These are phyloP conservation scores for Brachyhypopomus occidentalis DNA, from an alignment of 2,113 vertebrate genomes.

Conservation along the genomic window DNA sequence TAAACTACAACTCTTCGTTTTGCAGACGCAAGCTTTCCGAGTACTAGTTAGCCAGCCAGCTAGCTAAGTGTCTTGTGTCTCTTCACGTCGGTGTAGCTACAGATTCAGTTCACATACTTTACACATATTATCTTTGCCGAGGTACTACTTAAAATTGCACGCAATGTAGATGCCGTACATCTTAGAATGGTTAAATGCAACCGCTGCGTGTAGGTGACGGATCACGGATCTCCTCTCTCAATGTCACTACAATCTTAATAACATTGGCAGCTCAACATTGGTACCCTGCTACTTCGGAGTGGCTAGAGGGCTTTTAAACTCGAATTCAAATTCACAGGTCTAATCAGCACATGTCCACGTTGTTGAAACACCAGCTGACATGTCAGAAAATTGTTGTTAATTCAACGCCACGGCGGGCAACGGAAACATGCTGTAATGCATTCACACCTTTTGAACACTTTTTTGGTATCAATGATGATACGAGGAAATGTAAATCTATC, in stretches of 20 bases:
- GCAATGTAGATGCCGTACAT: too few relatives aligned
- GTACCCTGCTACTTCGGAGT: too few relatives aligned
- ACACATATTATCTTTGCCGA: neutral
- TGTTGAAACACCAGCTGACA: too few relatives aligned
- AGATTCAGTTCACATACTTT: neutral
- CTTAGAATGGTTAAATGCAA: neutral
- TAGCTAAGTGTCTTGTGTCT: neutral
- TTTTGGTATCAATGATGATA: too few relatives aligned
- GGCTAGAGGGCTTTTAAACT: neutral
- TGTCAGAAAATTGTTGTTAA: too few relatives aligned
- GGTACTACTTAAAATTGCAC: neutral
- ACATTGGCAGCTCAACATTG: too few relatives aligned
- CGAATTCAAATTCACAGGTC: neutral
- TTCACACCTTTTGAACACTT: too few relatives aligned
- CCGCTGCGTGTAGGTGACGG: neutral
- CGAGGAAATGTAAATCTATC: too few relatives aligned
- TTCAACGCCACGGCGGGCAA: too few relatives aligned
- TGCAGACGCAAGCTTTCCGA: neutral
- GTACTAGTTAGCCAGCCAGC: neutral
- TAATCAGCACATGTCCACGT: too few relatives aligned
- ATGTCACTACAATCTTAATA: constrained; percentile 25
- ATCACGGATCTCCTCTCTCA: neutral
- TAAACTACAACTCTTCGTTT: neutral
- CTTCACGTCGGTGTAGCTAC: neutral
- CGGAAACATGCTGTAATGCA: too few relatives aligned